phyloP scores from a whole-genome alignment of 2,888 invertebrate species.

The Xylota sylvarum region DNA sequence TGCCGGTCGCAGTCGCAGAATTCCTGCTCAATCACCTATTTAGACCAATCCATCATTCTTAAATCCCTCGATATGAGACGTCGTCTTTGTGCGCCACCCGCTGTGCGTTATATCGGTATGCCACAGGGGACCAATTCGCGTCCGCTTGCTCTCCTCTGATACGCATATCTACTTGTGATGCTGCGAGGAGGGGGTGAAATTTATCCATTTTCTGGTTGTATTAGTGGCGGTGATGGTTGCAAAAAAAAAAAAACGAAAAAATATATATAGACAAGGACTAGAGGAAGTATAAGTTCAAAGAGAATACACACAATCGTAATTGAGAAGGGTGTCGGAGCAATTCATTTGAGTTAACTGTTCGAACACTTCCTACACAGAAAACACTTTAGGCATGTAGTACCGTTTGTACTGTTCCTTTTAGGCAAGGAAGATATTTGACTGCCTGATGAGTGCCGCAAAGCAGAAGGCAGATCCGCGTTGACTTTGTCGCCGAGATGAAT shows the following conservation, averaged over 20 bases:
- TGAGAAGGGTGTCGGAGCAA: constrained; percentile 80
- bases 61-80: constrained; percentile 79
- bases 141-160: constrained; percentile 67
- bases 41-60: constrained; percentile 79
- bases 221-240: constrained; percentile 74
- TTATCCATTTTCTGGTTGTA: constrained; percentile 75
- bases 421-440: constrained; percentile 28
- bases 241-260: constrained; percentile 41
- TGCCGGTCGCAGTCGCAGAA: not conserved
- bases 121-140: constrained; percentile 85
- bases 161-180: constrained; percentile 37
- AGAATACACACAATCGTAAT: constrained; percentile 70
- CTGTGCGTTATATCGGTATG: constrained; percentile 84
- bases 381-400: constrained; percentile 60
- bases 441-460: constrained; percentile 69
- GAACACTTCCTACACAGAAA: constrained; percentile 73
- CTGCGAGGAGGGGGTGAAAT: constrained; percentile 61
- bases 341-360: constrained; percentile 80
- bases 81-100: constrained; percentile 80
- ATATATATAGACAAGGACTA: constrained; percentile 18
- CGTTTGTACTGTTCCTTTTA: not conserved
- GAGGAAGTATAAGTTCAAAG: constrained; percentile 66
- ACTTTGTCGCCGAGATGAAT: constrained; percentile 74
- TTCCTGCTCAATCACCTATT: constrained; percentile 77
- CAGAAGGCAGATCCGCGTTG: constrained; percentile 71